Evolutionary conservation across 2,797 vertebrate species (phyloP).

Genomic region (Microctenopoma steveboyesi): DNA sequence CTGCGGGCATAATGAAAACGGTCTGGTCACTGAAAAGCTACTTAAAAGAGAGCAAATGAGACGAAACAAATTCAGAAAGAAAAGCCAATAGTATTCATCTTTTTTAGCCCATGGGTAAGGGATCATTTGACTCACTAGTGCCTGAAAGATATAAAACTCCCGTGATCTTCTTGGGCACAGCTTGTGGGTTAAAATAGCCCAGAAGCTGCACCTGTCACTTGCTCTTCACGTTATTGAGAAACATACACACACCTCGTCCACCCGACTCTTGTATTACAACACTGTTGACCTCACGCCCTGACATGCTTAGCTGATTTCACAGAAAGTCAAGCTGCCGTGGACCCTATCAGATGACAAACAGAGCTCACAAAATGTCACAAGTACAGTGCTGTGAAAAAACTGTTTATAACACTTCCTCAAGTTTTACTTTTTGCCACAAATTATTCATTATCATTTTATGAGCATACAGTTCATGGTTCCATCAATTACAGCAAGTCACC

Average conservation of each 20-base stretch:
- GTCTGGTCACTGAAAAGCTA: background rate
- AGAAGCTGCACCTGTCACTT: slow-evolving; percentile 69
- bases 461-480: too few relatives aligned
- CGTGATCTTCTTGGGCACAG: slow-evolving; percentile 47
- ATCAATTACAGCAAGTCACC: too few relatives aligned
- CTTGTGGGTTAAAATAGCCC: slow-evolving; percentile 72
- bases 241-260: slow-evolving; percentile 28
- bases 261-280: slow-evolving; percentile 16
- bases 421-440: too few relatives aligned
- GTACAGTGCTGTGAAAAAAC: too few relatives aligned
- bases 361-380: slow-evolving; percentile 25
- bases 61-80: background rate
- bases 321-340: slow-evolving; percentile 17
- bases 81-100: background rate
- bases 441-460: too few relatives aligned
- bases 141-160: slow-evolving; percentile 35
- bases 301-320: slow-evolving; percentile 37
- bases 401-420: too few relatives aligned
- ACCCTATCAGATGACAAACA: slow-evolving; percentile 35
- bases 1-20: background rate
- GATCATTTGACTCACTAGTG: slow-evolving; percentile 24
- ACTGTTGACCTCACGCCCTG: slow-evolving; percentile 5
- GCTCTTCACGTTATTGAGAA: slow-evolving; percentile 54
- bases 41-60: background rate
- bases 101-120: background rate